Percentiles rank a stretch among this genome's conserved stretches.
Conservation (phyloP, 1,140 invertebrate genomes). For the Linepithema humile region DNA sequence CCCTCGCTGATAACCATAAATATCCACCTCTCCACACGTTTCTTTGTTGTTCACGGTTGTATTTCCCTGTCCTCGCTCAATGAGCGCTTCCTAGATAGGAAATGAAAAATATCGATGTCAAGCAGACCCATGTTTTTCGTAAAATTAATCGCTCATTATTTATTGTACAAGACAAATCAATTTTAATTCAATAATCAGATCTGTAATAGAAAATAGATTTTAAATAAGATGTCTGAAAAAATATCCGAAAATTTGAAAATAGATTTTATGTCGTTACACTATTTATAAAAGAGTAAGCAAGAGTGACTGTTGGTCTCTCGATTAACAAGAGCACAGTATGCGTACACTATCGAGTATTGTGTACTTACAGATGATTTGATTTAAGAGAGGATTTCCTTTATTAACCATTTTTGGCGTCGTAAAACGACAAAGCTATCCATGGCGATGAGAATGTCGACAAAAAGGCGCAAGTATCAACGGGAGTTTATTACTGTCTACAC, state of each 20-base stretch:
- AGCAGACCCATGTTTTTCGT: not conserved
- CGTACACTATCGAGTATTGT: not conserved
- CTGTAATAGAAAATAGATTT: not conserved
- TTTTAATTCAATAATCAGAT: not conserved
- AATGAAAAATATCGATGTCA: not conserved
- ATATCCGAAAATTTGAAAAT: not conserved
- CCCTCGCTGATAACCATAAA: conserved; percentile 48
- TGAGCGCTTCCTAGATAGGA: not conserved
- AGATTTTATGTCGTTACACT: not conserved
- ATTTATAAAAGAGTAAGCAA: not conserved
- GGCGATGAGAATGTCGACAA: not conserved
- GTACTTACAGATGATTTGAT: not conserved
- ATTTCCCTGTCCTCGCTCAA: conserved; percentile 41
- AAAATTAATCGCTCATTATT: not conserved
- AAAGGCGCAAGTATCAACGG: conserved; percentile 63
- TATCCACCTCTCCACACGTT: conserved; percentile 20
- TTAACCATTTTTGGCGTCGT: conserved; percentile 9
- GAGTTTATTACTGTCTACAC: conserved; percentile 60
- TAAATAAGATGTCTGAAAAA: not conserved
- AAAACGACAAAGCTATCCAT: conserved; percentile 6
- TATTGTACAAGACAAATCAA: not conserved
- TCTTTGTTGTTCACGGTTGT: conserved; percentile 35
- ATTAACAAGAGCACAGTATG: not conserved
- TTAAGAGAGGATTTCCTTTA: not conserved
- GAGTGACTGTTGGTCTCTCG: not conserved